phyloP scores from a whole-genome alignment of 2,797 vertebrate species.

The Eleutherodactylus coqui region DNA sequence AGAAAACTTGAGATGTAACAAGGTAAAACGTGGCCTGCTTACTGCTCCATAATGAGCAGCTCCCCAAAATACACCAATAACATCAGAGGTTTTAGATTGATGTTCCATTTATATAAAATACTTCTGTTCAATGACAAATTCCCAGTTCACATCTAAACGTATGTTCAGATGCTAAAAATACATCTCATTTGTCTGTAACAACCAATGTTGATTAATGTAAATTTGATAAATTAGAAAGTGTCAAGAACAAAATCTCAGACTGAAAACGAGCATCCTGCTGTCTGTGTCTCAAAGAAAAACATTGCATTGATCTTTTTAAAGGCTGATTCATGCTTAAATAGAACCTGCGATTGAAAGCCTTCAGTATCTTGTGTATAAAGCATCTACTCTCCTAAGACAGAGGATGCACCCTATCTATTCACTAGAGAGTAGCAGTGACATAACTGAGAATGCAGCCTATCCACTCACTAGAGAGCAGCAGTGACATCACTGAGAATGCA shows the following conservation, averaged over 20 bases:
- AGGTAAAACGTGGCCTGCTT: too few relatives aligned
- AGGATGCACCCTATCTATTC: neutral
- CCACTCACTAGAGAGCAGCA: neutral
- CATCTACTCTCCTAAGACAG: too few relatives aligned
- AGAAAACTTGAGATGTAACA: too few relatives aligned
- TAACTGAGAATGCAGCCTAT: neutral
- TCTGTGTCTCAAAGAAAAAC: neutral
- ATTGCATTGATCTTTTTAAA: neutral
- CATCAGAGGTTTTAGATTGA: too few relatives aligned
- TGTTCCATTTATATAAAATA: neutral
- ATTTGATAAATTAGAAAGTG: constrained; percentile 10
- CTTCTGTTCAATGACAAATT: constrained; percentile 1
- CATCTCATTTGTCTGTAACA: neutral
- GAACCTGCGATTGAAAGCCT: too few relatives aligned
- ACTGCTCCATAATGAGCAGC: too few relatives aligned
- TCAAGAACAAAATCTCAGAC: neutral
- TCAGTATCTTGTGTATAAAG: too few relatives aligned
- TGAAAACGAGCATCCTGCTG: neutral
- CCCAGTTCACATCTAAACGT: neutral
- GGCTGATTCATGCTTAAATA: too few relatives aligned
- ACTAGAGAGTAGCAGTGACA: neutral
- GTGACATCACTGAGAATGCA: neutral
- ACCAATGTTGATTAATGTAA: neutral
- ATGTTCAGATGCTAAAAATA: constrained; percentile 34
- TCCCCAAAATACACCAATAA: too few relatives aligned